A percentile compares a stretch with the other conserved stretches of the same genome.
Evolutionary conservation across 2,113 vertebrate species (phyloP).

Genomic region (Rhizomys pruinosus): DNA sequence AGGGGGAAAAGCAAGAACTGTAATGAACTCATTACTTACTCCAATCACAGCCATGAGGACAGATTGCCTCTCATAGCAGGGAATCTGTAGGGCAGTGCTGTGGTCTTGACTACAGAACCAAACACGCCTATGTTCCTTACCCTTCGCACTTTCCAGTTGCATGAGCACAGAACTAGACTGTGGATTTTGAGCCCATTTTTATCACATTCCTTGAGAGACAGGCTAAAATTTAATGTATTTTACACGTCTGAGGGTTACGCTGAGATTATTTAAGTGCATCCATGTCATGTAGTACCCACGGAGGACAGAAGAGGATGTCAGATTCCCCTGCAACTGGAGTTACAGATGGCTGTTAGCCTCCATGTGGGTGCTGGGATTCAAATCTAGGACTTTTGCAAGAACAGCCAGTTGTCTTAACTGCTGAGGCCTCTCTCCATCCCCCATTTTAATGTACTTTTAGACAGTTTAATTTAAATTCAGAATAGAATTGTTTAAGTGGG

Average conservation of each 20-base stretch:
- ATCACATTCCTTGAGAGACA: constrained; percentile 64
- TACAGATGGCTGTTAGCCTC: too few relatives aligned
- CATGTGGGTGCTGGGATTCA: too few relatives aligned
- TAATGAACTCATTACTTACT: neutral
- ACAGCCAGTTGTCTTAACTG: too few relatives aligned
- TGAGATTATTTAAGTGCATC: too few relatives aligned
- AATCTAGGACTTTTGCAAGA: too few relatives aligned
- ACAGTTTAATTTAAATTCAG: constrained; percentile 36
- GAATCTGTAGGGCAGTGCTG: neutral
- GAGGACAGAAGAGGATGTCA: too few relatives aligned
- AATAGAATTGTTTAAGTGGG: constrained; percentile 30
- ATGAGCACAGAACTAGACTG: neutral
- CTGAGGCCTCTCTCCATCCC: neutral
- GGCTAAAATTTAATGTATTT: constrained; percentile 46
- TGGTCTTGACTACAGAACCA: neutral
- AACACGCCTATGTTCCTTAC: neutral
- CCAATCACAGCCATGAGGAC: neutral
- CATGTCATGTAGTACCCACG: too few relatives aligned
- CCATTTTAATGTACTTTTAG: constrained; percentile 54
- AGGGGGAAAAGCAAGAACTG: neutral
- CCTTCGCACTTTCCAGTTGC: neutral
- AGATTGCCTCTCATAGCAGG: neutral
- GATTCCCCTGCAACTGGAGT: too few relatives aligned
- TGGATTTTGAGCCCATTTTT: constrained; percentile 45
- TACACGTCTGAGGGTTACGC: too few relatives aligned